These are phyloP conservation scores for Gallinago undulata DNA, from an alignment of 2,113 vertebrate genomes.

Conservation along the genomic window DNA sequence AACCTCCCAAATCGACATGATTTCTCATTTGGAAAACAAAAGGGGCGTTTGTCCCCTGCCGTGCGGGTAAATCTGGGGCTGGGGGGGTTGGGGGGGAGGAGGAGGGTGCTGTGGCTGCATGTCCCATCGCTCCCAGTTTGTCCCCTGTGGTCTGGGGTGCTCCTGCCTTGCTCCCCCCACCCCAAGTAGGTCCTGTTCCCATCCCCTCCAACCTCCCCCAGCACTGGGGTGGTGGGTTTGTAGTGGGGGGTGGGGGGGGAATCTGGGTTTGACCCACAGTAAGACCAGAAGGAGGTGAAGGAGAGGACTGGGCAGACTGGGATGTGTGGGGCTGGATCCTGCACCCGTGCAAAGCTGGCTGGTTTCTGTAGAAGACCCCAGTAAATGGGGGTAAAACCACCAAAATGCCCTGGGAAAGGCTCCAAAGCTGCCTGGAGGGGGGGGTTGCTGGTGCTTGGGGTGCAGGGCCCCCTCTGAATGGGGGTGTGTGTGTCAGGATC, in stretches of 20 bases:
- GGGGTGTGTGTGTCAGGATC: not conserved
- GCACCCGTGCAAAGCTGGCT: not conserved
- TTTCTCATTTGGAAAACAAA: not conserved
- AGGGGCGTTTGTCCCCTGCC: not conserved
- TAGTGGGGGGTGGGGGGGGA: too few species aligned
- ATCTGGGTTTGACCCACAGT: rapidly evolving
- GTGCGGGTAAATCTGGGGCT: not conserved
- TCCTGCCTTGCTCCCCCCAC: not conserved
- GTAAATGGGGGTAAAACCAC: not conserved
- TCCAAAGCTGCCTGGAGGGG: rapidly evolving
- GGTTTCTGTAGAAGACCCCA: rapidly evolving
- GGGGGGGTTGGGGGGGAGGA: not conserved
- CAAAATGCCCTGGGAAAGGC: not conserved
- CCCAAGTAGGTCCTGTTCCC: rapidly evolving
- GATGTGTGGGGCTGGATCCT: not conserved
- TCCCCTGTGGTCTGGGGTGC: rapidly evolving
- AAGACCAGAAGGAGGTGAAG: not conserved
- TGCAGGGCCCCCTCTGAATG: not conserved
- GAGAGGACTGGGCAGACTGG: not conserved
- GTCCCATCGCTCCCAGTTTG: not conserved
- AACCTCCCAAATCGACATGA: not conserved
- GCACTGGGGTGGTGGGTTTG: not conserved
- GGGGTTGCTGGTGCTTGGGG: not conserved
- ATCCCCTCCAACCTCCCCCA: not conserved
- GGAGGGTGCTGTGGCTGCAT: not conserved